Evolutionary conservation across 2,888 invertebrate species (phyloP).

Genomic region (Agrochola macilenta): DNA sequence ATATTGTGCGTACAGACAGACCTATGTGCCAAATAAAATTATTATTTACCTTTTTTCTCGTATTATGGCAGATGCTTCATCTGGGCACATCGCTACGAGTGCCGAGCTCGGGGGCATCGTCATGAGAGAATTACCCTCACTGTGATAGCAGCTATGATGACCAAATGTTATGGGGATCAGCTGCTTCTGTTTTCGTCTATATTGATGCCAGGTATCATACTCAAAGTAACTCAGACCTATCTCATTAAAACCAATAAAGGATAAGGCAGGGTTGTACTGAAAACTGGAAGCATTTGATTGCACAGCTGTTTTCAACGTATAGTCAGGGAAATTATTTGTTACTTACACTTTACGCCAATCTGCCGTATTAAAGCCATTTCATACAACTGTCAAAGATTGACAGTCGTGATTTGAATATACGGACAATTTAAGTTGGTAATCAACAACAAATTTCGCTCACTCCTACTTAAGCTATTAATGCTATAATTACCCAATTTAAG

Average conservation of each 20-base stretch:
- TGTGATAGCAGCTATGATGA: constrained; percentile 72
- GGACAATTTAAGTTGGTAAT: background rate
- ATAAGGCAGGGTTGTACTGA: background rate
- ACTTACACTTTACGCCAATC: background rate
- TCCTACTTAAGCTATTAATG: too few species aligned
- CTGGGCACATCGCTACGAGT: constrained; percentile 85
- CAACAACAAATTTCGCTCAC: too few species aligned
- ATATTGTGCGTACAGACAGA: too few species aligned
- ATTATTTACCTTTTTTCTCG: background rate
- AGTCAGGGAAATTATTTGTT: too few species aligned
- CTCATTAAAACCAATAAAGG: background rate
- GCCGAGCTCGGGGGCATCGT: constrained; percentile 78
- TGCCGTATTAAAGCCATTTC: background rate
- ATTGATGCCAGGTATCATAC: constrained; percentile 80
- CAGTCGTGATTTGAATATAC: background rate
- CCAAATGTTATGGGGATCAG: constrained; percentile 75
- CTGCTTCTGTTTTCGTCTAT: constrained; percentile 71
- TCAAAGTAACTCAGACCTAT: background rate
- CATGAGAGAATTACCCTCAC: constrained; percentile 80
- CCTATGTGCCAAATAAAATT: too few species aligned
- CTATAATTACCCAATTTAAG: too few species aligned
- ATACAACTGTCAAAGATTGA: background rate
- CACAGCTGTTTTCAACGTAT: too few species aligned
- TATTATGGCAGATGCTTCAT: constrained; percentile 77
- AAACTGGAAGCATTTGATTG: background rate